A percentile compares a stretch with the other conserved stretches of the same genome.
These are phyloP conservation scores for Synodontis membranacea DNA, from an alignment of 2,113 vertebrate species.

Conservation along the genomic window DNA sequence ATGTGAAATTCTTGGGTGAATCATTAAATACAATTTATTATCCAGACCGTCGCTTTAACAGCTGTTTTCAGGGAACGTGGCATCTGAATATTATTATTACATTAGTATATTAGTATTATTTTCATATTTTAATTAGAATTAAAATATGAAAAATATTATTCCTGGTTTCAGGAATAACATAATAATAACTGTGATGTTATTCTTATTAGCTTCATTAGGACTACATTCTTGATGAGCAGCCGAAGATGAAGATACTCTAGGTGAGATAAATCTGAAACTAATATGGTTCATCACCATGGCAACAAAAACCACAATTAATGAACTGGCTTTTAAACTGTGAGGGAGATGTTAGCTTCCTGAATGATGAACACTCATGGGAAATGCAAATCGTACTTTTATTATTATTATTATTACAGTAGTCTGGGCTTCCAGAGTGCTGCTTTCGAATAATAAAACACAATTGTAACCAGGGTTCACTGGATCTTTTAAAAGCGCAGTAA, in stretches of 20 bases:
- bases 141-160: background rate
- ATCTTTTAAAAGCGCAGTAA: background rate
- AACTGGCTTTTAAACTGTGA: background rate
- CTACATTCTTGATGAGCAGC: background rate
- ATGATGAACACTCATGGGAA: conserved; percentile 12
- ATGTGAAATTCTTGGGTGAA: background rate
- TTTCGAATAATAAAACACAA: background rate
- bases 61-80: too few relatives aligned
- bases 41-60: too few relatives aligned
- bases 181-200: background rate
- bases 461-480: background rate
- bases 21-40: background rate
- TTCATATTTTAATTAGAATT: background rate
- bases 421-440: background rate
- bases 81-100: too few relatives aligned
- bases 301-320: conserved; percentile 29
- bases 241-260: background rate
- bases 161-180: background rate
- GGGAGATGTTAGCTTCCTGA: background rate
- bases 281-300: conserved; percentile 31
- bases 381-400: background rate
- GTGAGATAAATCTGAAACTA: conserved; percentile 17
- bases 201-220: conserved; percentile 1
- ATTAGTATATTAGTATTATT: too few relatives aligned
- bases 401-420: conserved; percentile 11